A percentile compares a stretch with the other conserved stretches of the same genome.
Conservation (phyloP, 2,797 vertebrate species). For the Clamator glandarius region DNA sequence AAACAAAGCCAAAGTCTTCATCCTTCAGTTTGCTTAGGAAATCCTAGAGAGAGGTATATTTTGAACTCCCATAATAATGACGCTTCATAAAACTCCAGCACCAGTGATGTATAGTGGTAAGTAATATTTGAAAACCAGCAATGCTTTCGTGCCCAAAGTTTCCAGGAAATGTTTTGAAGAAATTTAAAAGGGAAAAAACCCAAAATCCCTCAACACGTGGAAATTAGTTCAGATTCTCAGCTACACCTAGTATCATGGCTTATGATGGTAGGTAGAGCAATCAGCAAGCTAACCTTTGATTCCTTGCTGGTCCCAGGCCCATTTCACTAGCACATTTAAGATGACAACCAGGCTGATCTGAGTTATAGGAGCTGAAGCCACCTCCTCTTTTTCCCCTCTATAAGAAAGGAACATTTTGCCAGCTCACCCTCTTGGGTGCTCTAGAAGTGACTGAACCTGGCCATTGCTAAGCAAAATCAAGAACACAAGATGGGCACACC, state of each 20-base stretch:
- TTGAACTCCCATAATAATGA: not conserved
- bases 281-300: too few relatives aligned
- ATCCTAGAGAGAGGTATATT: not conserved
- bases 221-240: not conserved
- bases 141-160: not conserved
- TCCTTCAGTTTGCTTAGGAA: not conserved
- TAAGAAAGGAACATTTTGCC: too few relatives aligned
- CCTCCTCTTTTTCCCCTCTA: too few relatives aligned
- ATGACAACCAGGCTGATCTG: too few relatives aligned
- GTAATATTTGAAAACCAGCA: not conserved
- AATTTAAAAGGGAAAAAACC: not conserved
- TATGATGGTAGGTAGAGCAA: too few relatives aligned
- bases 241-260: not conserved
- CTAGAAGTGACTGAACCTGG: too few relatives aligned
- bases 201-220: not conserved
- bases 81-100: not conserved
- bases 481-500: too few relatives aligned
- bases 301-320: too few relatives aligned
- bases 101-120: not conserved
- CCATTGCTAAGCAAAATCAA: too few relatives aligned
- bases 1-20: not conserved
- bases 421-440: too few relatives aligned
- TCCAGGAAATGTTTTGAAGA: not conserved
- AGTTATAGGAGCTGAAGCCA: too few relatives aligned
- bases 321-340: too few relatives aligned